Evolutionary conservation across 2,888 invertebrate genomes (phyloP), one percentile per base, ranked within the genome.

Genomic region (Capitulum mitella): DNA sequence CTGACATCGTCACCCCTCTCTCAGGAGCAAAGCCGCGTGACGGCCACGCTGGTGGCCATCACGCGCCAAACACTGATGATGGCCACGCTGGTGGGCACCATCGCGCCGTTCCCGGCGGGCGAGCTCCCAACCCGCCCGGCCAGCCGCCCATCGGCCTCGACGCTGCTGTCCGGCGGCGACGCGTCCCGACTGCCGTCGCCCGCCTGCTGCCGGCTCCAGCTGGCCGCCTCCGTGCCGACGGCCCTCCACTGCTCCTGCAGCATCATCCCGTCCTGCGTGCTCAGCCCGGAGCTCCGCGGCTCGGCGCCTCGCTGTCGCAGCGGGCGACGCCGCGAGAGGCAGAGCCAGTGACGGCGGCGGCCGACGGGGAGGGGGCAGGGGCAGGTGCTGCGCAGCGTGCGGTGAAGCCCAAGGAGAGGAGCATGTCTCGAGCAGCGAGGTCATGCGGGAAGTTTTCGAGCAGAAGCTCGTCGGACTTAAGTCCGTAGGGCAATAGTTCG

Each of bases 251-350:
- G 79, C 76, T 80, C 80, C 5, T 75, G 77, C 40, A 80, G 79
- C 79, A 79, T 80, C 78, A 79, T 80, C 78, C 78, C 79, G 12
- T 80, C 79, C 74, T 79, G 77, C 26, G 79, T 78, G 3, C 78
- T 80, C 70, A 79, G 79, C 79, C 78, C 78, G 75, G 77, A 54
- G n/a, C n/a, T n/a, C n/a, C n/a, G n/a, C n/a, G n/a, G n/a, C n/a
- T n/a, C n/a, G n/a, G n/a, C n/a, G n/a, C n/a, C n/a, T n/a, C n/a
- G n/a, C n/a, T n/a, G n/a, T n/a, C n/a, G n/a, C n/a, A n/a, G n/a
- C n/a, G n/a, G n/a, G n/a, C n/a, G n/a, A n/a, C n/a, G n/a, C n/a
- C n/a, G n/a, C n/a, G n/a, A n/a, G n/a, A n/a, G n/a, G n/a, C n/a
- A n/a, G n/a, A n/a, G n/a, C n/a, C n/a, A n/a, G n/a, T n/a, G n/a